A percentile compares a stretch with the other conserved stretches of the same genome.
Evolutionary conservation across 53 echinoderm and acorn worm species (phyloP).

Genomic region (Glandiceps talaboti): DNA sequence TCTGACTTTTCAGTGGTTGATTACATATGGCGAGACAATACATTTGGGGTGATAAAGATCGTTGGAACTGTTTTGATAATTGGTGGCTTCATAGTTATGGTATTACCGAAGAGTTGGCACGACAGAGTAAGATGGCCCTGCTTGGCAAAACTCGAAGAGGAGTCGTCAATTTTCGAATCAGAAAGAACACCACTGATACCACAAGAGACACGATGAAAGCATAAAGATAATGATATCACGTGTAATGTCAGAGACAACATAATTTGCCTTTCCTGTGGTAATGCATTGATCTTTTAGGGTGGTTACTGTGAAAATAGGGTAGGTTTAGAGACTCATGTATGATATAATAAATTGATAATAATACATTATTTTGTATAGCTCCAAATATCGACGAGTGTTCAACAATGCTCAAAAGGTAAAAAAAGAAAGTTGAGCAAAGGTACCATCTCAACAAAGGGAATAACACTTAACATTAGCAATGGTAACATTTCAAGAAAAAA

Average conservation of each 20-base stretch:
- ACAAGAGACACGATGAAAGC: neutral
- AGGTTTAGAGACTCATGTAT: too few species aligned
- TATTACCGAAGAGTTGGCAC: constrained; percentile 51
- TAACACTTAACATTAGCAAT: neutral
- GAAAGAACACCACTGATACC: neutral
- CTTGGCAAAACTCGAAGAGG: neutral
- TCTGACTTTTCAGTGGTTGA: constrained; percentile 41
- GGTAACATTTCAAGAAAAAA: neutral
- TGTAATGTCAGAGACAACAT: too few species aligned
- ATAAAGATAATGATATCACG: too few species aligned
- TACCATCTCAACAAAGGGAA: too few species aligned
- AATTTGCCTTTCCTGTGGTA: too few species aligned
- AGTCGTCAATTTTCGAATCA: neutral
- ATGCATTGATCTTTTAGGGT: too few species aligned
- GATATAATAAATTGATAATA: too few species aligned
- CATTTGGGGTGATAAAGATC: constrained; percentile 35
- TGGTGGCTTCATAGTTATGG: constrained; percentile 59
- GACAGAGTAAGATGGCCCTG: constrained; percentile 34
- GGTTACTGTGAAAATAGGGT: too few species aligned
- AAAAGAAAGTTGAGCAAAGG: too few species aligned
- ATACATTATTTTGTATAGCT: too few species aligned
- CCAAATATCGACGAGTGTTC: neutral
- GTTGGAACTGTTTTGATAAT: constrained; percentile 51
- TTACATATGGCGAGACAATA: constrained; percentile 25
- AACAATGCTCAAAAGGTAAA: too few species aligned